Base-by-base conservation (phyloP, 2,888 invertebrate genomes). In the Catocala fraxini region DNA sequence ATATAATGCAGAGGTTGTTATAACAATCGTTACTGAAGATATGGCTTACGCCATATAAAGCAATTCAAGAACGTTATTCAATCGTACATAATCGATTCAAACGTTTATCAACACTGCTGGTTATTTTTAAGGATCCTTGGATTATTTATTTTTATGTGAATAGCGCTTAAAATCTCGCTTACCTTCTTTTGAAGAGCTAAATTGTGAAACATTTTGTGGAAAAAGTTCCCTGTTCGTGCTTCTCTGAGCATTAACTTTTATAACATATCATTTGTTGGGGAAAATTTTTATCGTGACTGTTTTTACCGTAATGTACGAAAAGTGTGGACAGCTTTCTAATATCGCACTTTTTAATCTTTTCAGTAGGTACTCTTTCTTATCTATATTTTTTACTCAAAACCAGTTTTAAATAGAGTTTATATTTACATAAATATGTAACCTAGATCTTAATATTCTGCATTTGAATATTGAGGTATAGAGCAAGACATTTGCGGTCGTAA, bases 401-500 rank as follows among this genome's bases (percentile, higher is more conserved):
- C 35, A 9, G 7, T 39, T 39, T 39, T 7, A 7, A 39, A 39
- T 9, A 9, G 35, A 39, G 6, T 7, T 39, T 39, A 39, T 42
- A 11, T 5, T 42, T 42, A 42, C n/a, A n/a, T 11, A 39, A 10
- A 6, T 42, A 5, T 42, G 42, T 42, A 11, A 3, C 5, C 11
- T 42, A 3, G 10, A n/a, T 11, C 10, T 5, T 42, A 5, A 42
- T 42, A n/a, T 42, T 9, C 10, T 42, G 11, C 42, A 42, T 42
- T 42, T 11, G 42, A 42, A 42, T 42, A 42, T 15, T 10, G 58
- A 71, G 56, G 12, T 9, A 56, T 54, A 39, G n/a, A 42, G 45
- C 54, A 54, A 62, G 62, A 71, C 49, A 71, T 61, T 66, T 52
- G 57, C 13, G 48, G 43, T 66, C 62, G 51, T 71, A 69, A 71